Conservation (phyloP, 2,797 vertebrate genomes). For the Siniperca scherzeri region DNA sequence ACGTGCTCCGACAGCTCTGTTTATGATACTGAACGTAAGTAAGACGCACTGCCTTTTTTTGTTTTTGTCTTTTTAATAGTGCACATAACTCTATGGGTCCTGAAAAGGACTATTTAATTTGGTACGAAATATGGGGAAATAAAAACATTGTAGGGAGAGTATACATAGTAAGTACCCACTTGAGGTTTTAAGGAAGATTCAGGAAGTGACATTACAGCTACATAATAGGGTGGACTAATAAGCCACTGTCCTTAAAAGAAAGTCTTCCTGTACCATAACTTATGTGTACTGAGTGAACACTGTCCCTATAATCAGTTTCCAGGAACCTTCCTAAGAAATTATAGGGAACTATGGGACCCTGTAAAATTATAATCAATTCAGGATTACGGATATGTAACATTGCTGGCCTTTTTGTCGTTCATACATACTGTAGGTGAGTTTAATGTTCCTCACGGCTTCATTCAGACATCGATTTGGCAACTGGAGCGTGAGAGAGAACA, state of each 20-base stretch:
- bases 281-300: neutral
- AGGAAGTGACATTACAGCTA: neutral
- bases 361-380: too few relatives aligned
- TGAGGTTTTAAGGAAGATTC: neutral
- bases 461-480: too few relatives aligned
- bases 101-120: neutral
- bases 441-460: too few relatives aligned
- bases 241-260: neutral
- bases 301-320: neutral
- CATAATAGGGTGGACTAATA: neutral
- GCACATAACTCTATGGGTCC: neutral
- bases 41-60: slow-evolving; percentile 66
- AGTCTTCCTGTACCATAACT: neutral
- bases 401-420: too few relatives aligned
- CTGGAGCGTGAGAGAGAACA: too few relatives aligned
- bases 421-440: too few relatives aligned
- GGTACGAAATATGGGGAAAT: neutral
- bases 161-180: neutral
- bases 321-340: neutral
- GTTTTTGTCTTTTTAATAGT: too few relatives aligned
- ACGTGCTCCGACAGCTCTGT: slow-evolving; percentile 74
- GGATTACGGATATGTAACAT: too few relatives aligned
- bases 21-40: slow-evolving; percentile 91
- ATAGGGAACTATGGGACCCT: too few relatives aligned
- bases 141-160: neutral